These are phyloP conservation scores for Amblyornis subalaris DNA, from an alignment of 2,113 vertebrate genomes.

Conservation along the genomic window DNA sequence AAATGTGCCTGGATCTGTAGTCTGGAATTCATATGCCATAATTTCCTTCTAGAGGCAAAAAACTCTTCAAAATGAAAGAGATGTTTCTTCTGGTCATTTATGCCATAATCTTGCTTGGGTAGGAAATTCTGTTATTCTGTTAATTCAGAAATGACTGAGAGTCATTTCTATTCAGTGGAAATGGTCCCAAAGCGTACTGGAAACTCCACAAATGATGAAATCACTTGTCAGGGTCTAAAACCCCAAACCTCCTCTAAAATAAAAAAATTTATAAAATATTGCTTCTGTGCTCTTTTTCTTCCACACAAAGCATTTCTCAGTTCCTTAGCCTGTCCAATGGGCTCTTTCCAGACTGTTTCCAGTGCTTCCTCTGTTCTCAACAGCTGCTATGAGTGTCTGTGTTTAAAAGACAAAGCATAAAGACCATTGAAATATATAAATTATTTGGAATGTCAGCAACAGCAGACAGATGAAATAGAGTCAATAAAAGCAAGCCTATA, in stretches of 20 bases:
- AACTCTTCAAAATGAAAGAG: neutral
- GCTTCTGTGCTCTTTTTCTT: neutral
- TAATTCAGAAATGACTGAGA: neutral
- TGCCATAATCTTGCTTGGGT: neutral
- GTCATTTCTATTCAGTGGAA: neutral
- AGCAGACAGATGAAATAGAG: neutral
- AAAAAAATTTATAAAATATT: neutral
- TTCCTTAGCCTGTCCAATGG: neutral
- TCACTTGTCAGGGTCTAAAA: neutral
- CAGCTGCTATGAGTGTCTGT: neutral
- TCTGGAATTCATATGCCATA: neutral
- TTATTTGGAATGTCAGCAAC: neutral
- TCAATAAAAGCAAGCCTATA: neutral
- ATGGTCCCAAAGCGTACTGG: neutral
- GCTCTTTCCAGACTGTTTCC: neutral
- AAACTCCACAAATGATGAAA: neutral
- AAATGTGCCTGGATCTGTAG: neutral
- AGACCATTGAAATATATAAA: neutral
- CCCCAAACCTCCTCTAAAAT: neutral
- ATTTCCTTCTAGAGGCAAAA: neutral
- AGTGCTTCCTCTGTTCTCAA: neutral
- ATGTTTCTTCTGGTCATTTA: neutral
- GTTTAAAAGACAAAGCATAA: neutral
- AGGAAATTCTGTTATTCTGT: neutral
- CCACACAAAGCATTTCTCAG: neutral